A percentile compares a stretch with the other conserved stretches of the same genome.
phyloP scores from a whole-genome alignment of 1,140 invertebrate species.

The Drosophila rhopaloa region DNA sequence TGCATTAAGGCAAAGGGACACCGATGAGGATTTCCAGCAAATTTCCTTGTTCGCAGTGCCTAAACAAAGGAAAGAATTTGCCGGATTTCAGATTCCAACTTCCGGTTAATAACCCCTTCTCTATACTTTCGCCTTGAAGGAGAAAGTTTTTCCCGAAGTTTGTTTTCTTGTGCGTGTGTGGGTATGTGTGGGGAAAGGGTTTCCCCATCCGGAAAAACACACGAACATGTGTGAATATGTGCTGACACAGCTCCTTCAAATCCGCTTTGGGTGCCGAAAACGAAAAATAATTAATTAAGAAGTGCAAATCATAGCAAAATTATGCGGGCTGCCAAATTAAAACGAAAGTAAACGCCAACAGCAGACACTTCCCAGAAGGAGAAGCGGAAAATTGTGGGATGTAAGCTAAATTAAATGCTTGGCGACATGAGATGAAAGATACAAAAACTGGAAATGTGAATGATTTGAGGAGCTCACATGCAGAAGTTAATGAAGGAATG shows the following conservation, averaged over 20 bases:
- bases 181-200: slow-evolving; percentile 17
- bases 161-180: slow-evolving; percentile 34
- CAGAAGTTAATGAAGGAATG: slow-evolving; percentile 13
- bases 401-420: slow-evolving; percentile 47
- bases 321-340: slow-evolving; percentile 77
- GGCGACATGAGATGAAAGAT: slow-evolving; percentile 38
- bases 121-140: slow-evolving; percentile 16
- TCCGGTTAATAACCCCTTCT: slow-evolving; percentile 45
- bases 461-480: background rate
- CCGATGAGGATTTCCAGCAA: slow-evolving; percentile 18
- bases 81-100: slow-evolving; percentile 3
- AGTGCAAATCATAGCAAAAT: slow-evolving; percentile 81
- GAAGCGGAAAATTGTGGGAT: slow-evolving; percentile 26
- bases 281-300: slow-evolving; percentile 81
- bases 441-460: slow-evolving; percentile 6
- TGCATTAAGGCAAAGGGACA: slow-evolving; percentile 32
- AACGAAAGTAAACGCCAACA: slow-evolving; percentile 71
- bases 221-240: slow-evolving; percentile 12
- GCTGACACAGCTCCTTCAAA: slow-evolving; percentile 64
- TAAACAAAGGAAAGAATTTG: slow-evolving; percentile 35
- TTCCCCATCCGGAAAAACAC: slow-evolving; percentile 11
- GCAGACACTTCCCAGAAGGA: slow-evolving; percentile 47
- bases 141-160: slow-evolving; percentile 57
- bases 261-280: slow-evolving; percentile 65
- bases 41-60: slow-evolving; percentile 18